phyloP scores from a whole-genome alignment of 2,888 invertebrate species.

The Spisula solida region DNA sequence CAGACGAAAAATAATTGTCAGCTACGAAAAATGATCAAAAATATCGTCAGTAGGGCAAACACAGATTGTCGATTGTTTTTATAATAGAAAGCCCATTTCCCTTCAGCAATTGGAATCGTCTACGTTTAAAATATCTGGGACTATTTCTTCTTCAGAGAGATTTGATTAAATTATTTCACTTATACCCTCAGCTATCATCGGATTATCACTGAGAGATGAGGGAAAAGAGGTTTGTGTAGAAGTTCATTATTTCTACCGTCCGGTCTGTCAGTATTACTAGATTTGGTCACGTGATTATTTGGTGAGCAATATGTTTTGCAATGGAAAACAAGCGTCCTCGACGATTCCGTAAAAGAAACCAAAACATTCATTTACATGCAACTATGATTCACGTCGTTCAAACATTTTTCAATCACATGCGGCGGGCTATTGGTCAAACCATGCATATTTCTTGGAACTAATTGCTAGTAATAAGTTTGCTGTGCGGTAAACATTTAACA shows the following conservation, averaged over 20 bases:
- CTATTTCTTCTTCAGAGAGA: conserved; percentile 52
- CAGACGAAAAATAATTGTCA: conserved; percentile 66
- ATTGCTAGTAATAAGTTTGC: too few relatives aligned
- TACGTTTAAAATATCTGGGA: conserved; percentile 64
- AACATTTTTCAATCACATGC: too few relatives aligned
- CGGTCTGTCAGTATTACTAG: neutral
- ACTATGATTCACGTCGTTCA: too few relatives aligned
- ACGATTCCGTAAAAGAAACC: neutral
- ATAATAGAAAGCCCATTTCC: conserved; percentile 70
- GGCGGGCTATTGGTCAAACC: too few relatives aligned
- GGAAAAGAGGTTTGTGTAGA: conserved; percentile 54
- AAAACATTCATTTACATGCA: neutral
- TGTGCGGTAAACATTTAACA: too few relatives aligned
- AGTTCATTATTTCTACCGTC: conserved; percentile 62
- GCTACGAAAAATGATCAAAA: conserved; percentile 66
- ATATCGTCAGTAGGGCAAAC: conserved; percentile 63
- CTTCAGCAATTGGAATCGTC: conserved; percentile 60
- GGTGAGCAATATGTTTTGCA: neutral
- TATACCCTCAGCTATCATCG: conserved; percentile 58
- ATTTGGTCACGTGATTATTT: conserved; percentile 7
- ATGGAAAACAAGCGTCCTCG: neutral
- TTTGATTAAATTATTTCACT: conserved; percentile 67
- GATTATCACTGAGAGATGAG: conserved; percentile 55
- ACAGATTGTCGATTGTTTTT: conserved; percentile 66
- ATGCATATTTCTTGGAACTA: too few relatives aligned